phyloP scores from a whole-genome alignment of 2,888 invertebrate species.

The Pristionchus maxplancki region DNA sequence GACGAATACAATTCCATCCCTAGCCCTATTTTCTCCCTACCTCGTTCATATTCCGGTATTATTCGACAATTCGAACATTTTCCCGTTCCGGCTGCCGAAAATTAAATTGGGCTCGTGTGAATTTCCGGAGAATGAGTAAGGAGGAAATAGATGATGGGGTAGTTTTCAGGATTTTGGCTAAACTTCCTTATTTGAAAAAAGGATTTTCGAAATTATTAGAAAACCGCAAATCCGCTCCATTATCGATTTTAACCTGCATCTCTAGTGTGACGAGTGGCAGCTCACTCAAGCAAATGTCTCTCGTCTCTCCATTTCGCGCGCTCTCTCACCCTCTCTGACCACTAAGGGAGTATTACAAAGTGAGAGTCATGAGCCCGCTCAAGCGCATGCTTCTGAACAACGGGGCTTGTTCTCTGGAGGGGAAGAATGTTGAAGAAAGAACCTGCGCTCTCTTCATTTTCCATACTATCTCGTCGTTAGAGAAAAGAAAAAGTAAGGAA shows the following conservation, averaged over 20 bases:
- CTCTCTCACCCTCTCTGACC: too few relatives aligned
- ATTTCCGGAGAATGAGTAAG: not conserved
- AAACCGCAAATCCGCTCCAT: not conserved
- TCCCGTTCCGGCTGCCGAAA: not conserved
- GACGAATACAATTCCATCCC: not conserved
- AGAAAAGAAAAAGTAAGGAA: not conserved
- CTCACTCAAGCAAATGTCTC: too few relatives aligned
- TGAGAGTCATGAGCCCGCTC: not conserved
- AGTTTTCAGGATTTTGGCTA: too few relatives aligned
- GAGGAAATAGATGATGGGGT: too few relatives aligned
- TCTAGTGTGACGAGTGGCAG: not conserved
- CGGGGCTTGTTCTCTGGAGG: not conserved
- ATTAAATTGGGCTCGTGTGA: not conserved
- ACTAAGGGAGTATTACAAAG: not conserved
- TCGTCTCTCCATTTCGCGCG: too few relatives aligned
- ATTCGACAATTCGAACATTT: not conserved
- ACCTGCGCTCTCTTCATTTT: not conserved
- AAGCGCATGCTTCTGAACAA: conserved; percentile 2
- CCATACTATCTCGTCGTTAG: not conserved
- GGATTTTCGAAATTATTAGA: too few relatives aligned
- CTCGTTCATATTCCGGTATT: not conserved
- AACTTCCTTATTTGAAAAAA: too few relatives aligned
- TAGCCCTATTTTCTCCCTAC: not conserved
- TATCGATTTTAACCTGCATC: not conserved
- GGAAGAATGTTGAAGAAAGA: not conserved